These are phyloP conservation scores for Elgaria multicarinata DNA, from an alignment of 2,113 vertebrate genomes.

Conservation along the genomic window DNA sequence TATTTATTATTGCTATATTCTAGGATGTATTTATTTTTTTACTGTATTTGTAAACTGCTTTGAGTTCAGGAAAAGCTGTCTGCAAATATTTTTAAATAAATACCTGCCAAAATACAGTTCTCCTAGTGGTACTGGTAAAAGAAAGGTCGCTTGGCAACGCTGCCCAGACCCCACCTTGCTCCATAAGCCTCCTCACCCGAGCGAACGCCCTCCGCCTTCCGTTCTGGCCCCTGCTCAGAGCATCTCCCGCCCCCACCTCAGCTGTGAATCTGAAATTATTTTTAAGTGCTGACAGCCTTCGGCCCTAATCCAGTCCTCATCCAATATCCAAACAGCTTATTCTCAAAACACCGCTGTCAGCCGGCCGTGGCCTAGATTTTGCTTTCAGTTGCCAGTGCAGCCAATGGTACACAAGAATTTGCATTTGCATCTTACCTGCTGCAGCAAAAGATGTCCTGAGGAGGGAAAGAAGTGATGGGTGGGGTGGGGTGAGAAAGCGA, in stretches of 20 bases:
- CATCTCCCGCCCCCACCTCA: neutral
- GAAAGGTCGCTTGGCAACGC: neutral
- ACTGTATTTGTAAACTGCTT: neutral
- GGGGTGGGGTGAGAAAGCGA: no score
- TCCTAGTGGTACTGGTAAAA: neutral
- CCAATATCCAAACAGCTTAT: constrained; percentile 13
- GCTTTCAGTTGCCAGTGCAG: neutral
- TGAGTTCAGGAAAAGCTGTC: neutral
- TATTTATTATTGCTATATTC: neutral
- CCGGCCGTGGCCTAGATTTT: constrained; percentile 8
- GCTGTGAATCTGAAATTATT: constrained; percentile 4
- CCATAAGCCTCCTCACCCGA: neutral
- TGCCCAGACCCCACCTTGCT: no score
- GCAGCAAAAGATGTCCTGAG: accelerated
- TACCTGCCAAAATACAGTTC: neutral
- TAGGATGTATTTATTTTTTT: neutral
- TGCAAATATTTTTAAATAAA: neutral
- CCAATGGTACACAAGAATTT: neutral
- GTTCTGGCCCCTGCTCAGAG: no score
- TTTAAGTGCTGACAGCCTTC: constrained; percentile 6
- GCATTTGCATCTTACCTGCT: neutral
- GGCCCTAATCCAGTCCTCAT: constrained; percentile 18
- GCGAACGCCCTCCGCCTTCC: neutral
- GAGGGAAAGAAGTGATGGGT: no score
- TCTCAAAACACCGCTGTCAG: neutral